phyloP scores from a whole-genome alignment of 2,113 vertebrate genomes.

The Furnarius figulus region DNA sequence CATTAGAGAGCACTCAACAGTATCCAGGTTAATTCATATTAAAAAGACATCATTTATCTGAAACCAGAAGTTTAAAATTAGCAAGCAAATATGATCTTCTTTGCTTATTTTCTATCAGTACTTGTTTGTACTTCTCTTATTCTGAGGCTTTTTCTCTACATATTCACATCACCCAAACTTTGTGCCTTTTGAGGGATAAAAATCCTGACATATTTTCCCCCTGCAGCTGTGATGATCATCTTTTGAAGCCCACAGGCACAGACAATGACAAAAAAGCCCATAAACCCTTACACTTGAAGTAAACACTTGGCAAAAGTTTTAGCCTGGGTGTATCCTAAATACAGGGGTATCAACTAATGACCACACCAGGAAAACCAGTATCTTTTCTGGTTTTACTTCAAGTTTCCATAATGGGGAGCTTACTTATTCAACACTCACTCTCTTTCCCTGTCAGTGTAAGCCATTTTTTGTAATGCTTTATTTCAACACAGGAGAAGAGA shows the following conservation, averaged over 20 bases:
- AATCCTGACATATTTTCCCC: conserved; percentile 45
- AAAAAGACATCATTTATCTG: background rate
- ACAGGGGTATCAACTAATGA: background rate
- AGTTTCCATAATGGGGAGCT: background rate
- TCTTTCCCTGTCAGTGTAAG: background rate
- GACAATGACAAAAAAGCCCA: background rate
- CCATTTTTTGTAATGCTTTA: conserved; percentile 12
- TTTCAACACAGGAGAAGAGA: conserved; percentile 44
- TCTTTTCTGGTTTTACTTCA: conserved; percentile 60
- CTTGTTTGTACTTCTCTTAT: conserved; percentile 46
- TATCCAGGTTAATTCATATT: background rate
- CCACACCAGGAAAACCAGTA: background rate
- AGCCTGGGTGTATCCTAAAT: background rate
- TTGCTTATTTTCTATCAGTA: conserved; percentile 45
- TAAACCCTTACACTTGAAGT: background rate
- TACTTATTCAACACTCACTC: conserved; percentile 31
- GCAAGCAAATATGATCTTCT: conserved; percentile 46
- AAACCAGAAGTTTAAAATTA: conserved; percentile 38
- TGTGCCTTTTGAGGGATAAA: conserved; percentile 25
- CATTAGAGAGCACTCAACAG: background rate
- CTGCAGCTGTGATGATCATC: background rate
- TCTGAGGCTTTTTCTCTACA: conserved; percentile 30
- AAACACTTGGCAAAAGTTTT: background rate
- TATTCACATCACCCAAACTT: background rate
- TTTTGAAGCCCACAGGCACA: conserved; percentile 42